These are phyloP conservation scores for Acheta domesticus DNA, from an alignment of 2,888 invertebrate species.

Conservation along the genomic window DNA sequence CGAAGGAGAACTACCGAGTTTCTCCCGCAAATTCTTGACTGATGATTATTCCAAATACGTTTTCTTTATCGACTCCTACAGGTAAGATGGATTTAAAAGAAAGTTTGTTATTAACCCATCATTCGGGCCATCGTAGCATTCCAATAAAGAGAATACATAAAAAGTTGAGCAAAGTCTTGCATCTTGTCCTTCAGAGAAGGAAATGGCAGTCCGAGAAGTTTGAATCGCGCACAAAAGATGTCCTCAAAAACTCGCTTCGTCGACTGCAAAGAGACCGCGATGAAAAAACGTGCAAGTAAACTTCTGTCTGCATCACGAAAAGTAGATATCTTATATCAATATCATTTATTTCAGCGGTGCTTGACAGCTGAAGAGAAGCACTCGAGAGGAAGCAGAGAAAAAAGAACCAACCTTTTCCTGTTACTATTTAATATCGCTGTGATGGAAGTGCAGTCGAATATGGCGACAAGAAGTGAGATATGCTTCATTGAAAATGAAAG, in stretches of 20 bases:
- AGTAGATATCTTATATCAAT: not conserved
- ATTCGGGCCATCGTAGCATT: not conserved
- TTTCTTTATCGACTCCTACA: not conserved
- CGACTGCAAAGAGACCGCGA: not conserved
- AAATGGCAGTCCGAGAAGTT: not conserved
- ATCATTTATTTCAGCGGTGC: not conserved
- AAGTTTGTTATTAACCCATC: not conserved
- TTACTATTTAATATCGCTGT: not conserved
- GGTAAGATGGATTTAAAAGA: not conserved
- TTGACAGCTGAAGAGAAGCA: not conserved
- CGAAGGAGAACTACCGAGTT: too few relatives aligned
- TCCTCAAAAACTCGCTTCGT: not conserved
- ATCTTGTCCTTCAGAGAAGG: not conserved
- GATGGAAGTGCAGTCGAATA: not conserved
- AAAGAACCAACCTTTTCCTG: not conserved
- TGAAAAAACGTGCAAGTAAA: not conserved
- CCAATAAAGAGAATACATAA: not conserved
- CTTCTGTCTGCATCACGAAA: not conserved
- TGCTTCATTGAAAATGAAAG: not conserved
- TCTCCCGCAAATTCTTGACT: too few relatives aligned
- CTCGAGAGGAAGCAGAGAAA: not conserved
- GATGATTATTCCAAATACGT: too few relatives aligned
- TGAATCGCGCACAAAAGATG: not conserved
- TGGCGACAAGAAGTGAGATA: not conserved
- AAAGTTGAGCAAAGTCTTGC: not conserved